These are phyloP conservation scores for Schlechtendalia chinensis DNA, from an alignment of 1,140 invertebrate species.

Conservation along the genomic window DNA sequence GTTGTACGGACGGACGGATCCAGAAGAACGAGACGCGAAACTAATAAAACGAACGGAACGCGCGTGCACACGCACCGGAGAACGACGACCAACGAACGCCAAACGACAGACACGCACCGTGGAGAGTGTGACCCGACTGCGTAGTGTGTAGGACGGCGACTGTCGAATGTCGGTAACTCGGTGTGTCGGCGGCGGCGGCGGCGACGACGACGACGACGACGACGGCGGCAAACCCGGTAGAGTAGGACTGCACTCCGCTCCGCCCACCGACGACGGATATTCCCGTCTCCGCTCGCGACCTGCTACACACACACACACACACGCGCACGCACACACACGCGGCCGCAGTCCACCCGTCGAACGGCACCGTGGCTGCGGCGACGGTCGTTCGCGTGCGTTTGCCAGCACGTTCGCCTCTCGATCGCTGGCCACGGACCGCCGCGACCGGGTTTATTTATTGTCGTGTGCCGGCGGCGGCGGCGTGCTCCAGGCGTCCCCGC, in stretches of 20 bases:
- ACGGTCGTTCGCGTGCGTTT: background rate
- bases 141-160: conserved; percentile 1
- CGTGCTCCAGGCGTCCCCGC: background rate
- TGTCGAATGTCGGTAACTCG: background rate
- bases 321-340: background rate
- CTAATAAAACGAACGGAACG: background rate
- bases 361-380: background rate
- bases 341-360: background rate
- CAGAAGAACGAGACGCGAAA: background rate
- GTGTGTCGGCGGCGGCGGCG: background rate
- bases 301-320: no score
- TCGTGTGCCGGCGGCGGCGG: background rate
- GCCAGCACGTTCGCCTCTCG: background rate
- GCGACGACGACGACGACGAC: background rate
- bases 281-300: background rate
- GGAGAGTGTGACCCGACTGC: background rate
- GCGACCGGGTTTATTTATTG: background rate
- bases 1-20: no score
- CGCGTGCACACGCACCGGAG: background rate
- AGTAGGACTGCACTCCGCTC: background rate
- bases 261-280: background rate
- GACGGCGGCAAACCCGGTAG: background rate
- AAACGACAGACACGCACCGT: background rate
- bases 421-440: background rate
- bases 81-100: background rate